Conservation (phyloP, 2,888 invertebrate genomes). For the Erpobdella octoculata region DNA sequence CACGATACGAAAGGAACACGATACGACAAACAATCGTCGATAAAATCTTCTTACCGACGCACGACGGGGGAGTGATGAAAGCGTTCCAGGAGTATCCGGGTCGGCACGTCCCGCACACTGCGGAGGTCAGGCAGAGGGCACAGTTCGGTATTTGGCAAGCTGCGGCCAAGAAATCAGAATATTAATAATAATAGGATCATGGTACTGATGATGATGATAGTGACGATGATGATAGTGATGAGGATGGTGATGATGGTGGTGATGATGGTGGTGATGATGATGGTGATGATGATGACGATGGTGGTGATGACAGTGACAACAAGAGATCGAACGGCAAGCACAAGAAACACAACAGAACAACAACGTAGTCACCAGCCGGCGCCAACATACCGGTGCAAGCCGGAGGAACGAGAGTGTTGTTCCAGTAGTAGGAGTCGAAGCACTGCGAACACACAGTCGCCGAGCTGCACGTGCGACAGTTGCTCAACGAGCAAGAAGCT, state of each 20-base stretch:
- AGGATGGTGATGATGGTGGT: background rate
- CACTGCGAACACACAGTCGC: background rate
- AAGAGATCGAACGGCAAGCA: background rate
- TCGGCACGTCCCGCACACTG: background rate
- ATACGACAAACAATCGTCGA: too few relatives aligned
- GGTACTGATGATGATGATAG: background rate
- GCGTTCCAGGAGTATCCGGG: background rate
- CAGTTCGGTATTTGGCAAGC: conserved; percentile 15
- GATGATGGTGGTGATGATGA: conserved; percentile 1
- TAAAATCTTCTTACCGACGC: background rate
- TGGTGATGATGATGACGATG: too few relatives aligned
- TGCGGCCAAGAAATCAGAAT: too few relatives aligned
- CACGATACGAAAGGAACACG: too few relatives aligned
- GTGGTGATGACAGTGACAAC: background rate
- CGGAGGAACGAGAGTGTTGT: background rate
- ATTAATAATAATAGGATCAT: conserved; percentile 12
- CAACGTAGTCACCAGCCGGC: background rate
- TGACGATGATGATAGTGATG: conserved; percentile 9
- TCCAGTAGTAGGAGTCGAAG: conserved; percentile 1
- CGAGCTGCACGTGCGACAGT: conserved; percentile 7
- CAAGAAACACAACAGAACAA: background rate
- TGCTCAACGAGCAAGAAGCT: background rate
- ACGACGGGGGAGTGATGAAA: background rate
- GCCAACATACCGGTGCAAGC: background rate
- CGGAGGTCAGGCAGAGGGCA: background rate